These are phyloP conservation scores for Spilogale gracilis DNA, from an alignment of 2,113 vertebrate genomes.

Conservation along the genomic window DNA sequence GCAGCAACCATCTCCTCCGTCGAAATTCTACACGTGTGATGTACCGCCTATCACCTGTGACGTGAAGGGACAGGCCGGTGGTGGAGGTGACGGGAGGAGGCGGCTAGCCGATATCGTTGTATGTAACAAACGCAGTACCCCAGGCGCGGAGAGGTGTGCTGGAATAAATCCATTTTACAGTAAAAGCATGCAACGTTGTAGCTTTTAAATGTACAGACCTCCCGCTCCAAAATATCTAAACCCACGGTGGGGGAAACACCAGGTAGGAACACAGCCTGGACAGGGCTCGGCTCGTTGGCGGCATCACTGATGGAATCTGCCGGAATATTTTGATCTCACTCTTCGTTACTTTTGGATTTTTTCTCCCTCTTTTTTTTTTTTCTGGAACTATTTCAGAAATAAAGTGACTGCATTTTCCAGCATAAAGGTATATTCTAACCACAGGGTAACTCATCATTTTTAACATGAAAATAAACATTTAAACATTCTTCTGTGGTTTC, in stretches of 20 bases:
- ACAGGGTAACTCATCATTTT: slow-evolving; percentile 82
- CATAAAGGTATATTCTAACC: slow-evolving; percentile 82
- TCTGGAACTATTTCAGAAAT: slow-evolving; percentile 82
- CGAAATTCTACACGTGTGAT: neutral
- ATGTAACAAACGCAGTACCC: slow-evolving; percentile 78
- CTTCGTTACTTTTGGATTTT: slow-evolving; percentile 77
- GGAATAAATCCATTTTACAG: slow-evolving; percentile 80
- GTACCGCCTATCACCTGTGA: neutral
- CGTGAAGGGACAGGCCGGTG: slow-evolving; percentile 24
- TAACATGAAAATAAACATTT: slow-evolving; percentile 86
- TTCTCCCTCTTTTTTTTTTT: neutral
- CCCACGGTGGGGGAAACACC: slow-evolving; percentile 69
- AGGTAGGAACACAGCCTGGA: slow-evolving; percentile 73
- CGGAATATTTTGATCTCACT: slow-evolving; percentile 77
- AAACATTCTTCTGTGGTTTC: slow-evolving; percentile 62
- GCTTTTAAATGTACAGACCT: slow-evolving; percentile 84
- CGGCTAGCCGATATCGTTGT: slow-evolving; percentile 80
- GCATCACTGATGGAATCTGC: slow-evolving; percentile 78
- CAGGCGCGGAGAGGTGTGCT: slow-evolving; percentile 73
- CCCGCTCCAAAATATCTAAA: slow-evolving; percentile 77
- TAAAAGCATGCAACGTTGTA: slow-evolving; percentile 64
- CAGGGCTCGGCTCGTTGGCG: slow-evolving; percentile 71
- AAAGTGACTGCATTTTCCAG: slow-evolving; percentile 82
- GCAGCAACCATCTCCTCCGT: neutral
- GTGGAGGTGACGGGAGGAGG: slow-evolving; percentile 34